Base-by-base conservation (phyloP, 2,888 invertebrate species). In the Cheilosia pagana region DNA sequence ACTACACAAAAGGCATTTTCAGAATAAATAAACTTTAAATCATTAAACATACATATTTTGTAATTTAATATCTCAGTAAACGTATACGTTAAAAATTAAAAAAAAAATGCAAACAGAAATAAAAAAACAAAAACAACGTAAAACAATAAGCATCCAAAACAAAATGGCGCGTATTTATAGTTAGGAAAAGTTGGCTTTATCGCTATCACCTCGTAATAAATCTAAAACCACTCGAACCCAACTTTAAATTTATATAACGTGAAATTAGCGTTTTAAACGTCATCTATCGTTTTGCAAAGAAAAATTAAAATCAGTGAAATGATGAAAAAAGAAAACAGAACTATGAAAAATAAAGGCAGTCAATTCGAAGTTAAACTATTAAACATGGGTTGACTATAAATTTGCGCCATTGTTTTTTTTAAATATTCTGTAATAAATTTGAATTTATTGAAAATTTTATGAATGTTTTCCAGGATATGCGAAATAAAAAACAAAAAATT, bases 1-100 rank as follows among this genome's bases (percentile, higher is more conserved):
- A 83, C 78, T 78, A 72, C 55, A 63, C 57, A 83, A 83, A 83
- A 74, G 63, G 82, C 82, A 83, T 83, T 83, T 83, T 78, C 67
- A 78, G 43, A 78, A 68, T 52, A 68, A 77, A 78, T 59, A 78
- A 72, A 77, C 63, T 50, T 82, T 67, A 77, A 82, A 70, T 65
- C 50, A 59, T 74, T 63, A 55, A 72, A 72, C 43, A 57, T 41
- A 62, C 25, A 57, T 31, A 62, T 68, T 77, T 77, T 82, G 45
- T 76, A 77, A 71, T 76, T 65, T 76, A 45, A 82, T 67, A 71
- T 75, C 60, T 79, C 72, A 71, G 23, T 65, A 23, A 48, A 16
- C 14, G 16, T 14, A 25, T n/a, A 41, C 1, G 25, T 62, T 70
- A 50, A 59, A 45, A 71, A 41, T 25, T 41, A 23, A 71, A 8